Base-by-base conservation (phyloP, 2,888 invertebrate species). In the Drosophila trichaetosa region DNA sequence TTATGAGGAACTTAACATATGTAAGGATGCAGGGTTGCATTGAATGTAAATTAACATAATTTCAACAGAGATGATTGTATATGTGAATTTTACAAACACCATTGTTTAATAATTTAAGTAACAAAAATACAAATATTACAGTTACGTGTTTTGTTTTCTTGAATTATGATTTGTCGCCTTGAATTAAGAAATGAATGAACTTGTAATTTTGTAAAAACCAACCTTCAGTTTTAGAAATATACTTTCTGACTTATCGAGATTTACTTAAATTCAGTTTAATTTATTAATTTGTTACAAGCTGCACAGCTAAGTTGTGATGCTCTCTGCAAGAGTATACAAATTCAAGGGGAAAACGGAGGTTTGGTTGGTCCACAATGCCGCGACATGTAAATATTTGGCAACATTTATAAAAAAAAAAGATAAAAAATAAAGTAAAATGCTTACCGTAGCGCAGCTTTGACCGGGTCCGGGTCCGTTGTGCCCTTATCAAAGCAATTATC, bases 401-500 rank as follows among this genome's bases (percentile, higher is more conserved):
- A 82, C 89, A 87, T 87, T 87, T 85, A 89, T 82, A 86, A 83
- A 78, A 80, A 64, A 64, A 71, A 29, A 60, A 58, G 48, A 67
- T 48, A 49, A 6, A 27, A 38, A 33, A 62, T 16, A 40, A 40
- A 56, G 40, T 13, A n/a, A 57, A 57, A 57, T 40, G 31, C n/a
- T 40, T 27, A 33, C 27, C 7, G 36, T 46, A 18, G 54, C 27
- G 18, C 18, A n/a, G 56, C 61, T 40, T 58, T 2, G 56, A 31
- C 63, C 56, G 21, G 24, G 54, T 63, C 63, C 46, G 34, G 33
- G 29, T 58, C 66, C 72, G 52, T 13, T 61, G 58, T 61, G 73
- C 77, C 69, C 87, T 87, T 87, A 89, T 89, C 87, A 87, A 89
- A 85, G 87, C 87, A 89, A 87, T 87, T 87, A 87, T 87, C 87